phyloP scores from a whole-genome alignment of 2,113 vertebrate species.

The Eidolon helvum region DNA sequence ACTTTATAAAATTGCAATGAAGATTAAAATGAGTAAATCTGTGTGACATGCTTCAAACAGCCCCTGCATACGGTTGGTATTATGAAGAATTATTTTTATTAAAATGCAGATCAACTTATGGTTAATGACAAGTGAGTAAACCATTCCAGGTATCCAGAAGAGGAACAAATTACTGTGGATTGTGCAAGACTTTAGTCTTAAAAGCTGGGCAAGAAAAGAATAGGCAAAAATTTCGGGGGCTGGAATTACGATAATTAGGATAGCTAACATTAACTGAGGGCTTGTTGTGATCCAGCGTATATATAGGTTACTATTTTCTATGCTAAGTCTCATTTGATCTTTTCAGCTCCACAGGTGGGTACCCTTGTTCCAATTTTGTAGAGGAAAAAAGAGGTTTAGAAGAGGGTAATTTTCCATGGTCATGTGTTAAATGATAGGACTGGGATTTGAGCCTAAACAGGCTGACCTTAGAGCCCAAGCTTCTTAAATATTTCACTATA shows the following conservation, averaged over 20 bases:
- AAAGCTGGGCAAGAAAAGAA: constrained; percentile 5
- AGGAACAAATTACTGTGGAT: not conserved
- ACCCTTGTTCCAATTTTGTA: not conserved
- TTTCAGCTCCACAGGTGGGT: not conserved
- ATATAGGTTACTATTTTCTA: not conserved
- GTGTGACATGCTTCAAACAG: not conserved
- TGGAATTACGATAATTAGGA: not conserved
- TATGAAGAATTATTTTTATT: constrained; percentile 30
- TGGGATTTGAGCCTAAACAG: not conserved
- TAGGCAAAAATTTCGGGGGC: not conserved
- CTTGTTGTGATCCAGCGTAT: not conserved
- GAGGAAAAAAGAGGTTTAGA: constrained; percentile 22
- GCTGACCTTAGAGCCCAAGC: not conserved
- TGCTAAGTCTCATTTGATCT: constrained; percentile 23
- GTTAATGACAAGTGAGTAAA: constrained; percentile 2
- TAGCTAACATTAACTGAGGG: not conserved
- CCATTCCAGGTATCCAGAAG: not conserved
- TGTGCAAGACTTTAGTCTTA: not conserved
- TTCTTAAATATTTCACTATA: not conserved
- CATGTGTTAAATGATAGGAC: not conserved
- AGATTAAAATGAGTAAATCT: constrained; percentile 9
- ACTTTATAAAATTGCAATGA: not conserved
- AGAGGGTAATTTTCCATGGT: not conserved
- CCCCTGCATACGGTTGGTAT: not conserved
- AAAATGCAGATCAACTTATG: not conserved